A percentile compares a stretch with the other conserved stretches of the same genome.
phyloP scores from a whole-genome alignment of 2,797 vertebrate species.

The Sebastes iracundus region DNA sequence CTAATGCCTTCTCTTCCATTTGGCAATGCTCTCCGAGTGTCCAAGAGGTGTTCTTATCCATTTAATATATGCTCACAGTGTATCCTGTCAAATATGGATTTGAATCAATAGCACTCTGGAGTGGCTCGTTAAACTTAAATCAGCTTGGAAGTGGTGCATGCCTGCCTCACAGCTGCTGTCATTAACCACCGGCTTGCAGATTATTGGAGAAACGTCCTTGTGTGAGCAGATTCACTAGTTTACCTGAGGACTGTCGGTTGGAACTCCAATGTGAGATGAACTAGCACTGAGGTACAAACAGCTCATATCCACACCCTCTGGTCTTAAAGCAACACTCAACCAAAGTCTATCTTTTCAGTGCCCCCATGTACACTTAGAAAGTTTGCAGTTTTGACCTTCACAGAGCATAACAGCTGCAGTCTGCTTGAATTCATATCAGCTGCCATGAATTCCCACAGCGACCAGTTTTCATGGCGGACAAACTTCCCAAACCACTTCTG shows the following conservation, averaged over 20 bases:
- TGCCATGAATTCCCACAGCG: not conserved
- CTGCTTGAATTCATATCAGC: constrained; percentile 12
- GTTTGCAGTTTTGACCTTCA: constrained; percentile 26
- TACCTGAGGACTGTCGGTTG: constrained; percentile 65
- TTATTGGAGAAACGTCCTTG: constrained; percentile 87
- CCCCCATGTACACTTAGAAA: not conserved
- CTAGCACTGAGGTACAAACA: constrained; percentile 32
- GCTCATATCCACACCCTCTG: constrained; percentile 2
- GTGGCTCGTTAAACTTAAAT: constrained; percentile 89
- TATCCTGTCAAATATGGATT: constrained; percentile 89
- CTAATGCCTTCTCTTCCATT: constrained; percentile 72
- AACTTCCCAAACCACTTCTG: not conserved
- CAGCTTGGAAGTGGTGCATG: constrained; percentile 87
- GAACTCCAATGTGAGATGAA: constrained; percentile 43
- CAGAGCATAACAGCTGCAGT: not conserved
- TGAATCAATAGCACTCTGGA: constrained; percentile 88
- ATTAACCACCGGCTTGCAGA: constrained; percentile 83
- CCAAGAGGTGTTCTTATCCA: constrained; percentile 83
- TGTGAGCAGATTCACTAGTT: constrained; percentile 74
- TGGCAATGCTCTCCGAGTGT: constrained; percentile 73
- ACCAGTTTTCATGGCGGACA: not conserved
- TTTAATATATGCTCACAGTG: constrained; percentile 87
- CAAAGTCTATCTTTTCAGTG: not conserved
- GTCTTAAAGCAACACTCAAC: constrained; percentile 30
- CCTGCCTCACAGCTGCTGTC: constrained; percentile 86